Conservation (phyloP, 2,113 vertebrate genomes). For the Eublepharis macularius region DNA sequence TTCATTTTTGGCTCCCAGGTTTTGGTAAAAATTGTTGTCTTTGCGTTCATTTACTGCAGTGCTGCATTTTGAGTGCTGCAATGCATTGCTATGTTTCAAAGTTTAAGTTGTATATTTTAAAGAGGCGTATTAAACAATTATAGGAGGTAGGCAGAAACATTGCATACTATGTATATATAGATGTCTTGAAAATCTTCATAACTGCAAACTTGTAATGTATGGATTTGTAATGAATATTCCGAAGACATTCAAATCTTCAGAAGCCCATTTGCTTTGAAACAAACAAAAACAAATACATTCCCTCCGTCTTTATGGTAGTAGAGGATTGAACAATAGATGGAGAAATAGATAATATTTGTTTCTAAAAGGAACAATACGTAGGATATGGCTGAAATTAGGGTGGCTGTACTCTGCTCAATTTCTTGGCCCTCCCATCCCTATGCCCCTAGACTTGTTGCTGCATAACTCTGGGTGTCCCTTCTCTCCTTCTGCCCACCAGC, state of each 20-base stretch:
- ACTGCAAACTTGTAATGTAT: not conserved
- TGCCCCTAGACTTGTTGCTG: not conserved
- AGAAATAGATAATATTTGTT: not conserved
- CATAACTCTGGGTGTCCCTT: not conserved
- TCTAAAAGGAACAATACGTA: not conserved
- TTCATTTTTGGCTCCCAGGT: not conserved
- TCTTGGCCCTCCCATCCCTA: not conserved
- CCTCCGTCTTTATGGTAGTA: no score
- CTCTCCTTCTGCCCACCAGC: not conserved
- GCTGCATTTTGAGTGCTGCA: constrained; percentile 4
- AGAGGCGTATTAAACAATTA: not conserved
- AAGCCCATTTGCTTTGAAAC: not conserved
- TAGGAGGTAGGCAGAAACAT: not conserved
- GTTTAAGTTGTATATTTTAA: not conserved
- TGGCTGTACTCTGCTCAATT: not conserved
- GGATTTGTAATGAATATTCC: not conserved
- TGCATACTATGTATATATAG: not conserved
- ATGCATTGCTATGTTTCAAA: not conserved
- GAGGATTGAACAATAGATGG: not conserved
- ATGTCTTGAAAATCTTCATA: not conserved
- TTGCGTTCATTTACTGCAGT: not conserved
- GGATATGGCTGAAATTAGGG: not conserved
- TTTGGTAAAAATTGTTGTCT: not conserved
- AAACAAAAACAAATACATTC: not conserved
- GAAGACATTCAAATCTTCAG: not conserved